Evolutionary conservation across 2,888 invertebrate species (phyloP).

Genomic region (Archips crataeganus): DNA sequence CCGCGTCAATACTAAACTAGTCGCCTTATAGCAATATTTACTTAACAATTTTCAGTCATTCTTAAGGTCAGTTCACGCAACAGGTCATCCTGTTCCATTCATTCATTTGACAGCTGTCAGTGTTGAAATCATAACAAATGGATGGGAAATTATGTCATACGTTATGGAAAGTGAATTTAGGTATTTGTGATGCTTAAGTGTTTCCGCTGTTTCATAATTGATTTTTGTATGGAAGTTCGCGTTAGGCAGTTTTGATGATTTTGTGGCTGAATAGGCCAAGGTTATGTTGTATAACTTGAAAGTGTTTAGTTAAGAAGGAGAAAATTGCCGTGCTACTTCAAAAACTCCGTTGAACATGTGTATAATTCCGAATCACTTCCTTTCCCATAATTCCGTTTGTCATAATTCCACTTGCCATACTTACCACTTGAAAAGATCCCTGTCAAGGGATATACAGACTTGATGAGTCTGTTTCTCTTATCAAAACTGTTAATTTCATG

Average conservation of each 20-base stretch:
- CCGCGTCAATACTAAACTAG: conserved; percentile 18
- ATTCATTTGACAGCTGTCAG: conserved; percentile 34
- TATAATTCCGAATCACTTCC: no score
- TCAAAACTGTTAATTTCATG: no score
- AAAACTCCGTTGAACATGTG: no score
- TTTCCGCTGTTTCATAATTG: conserved; percentile 26
- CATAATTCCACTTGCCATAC: no score
- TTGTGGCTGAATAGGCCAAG: neutral
- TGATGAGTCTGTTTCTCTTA: no score
- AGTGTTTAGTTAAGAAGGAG: neutral
- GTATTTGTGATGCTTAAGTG: conserved; percentile 6
- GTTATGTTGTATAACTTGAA: neutral
- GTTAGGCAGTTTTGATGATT: neutral
- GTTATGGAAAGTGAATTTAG: conserved; percentile 37
- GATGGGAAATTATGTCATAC: conserved; percentile 30
- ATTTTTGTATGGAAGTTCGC: neutral
- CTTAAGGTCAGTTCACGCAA: conserved; percentile 34
- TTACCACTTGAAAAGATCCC: no score
- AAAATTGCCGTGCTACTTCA: neutral
- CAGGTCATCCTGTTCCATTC: conserved; percentile 31
- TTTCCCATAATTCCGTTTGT: no score
- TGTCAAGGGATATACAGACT: no score
- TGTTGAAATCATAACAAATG: conserved; percentile 40
- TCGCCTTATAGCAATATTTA: conserved; percentile 39
- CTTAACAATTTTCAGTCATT: conserved; percentile 35